Base-by-base conservation (phyloP, 2,113 vertebrate genomes). In the Prolemur simus region DNA sequence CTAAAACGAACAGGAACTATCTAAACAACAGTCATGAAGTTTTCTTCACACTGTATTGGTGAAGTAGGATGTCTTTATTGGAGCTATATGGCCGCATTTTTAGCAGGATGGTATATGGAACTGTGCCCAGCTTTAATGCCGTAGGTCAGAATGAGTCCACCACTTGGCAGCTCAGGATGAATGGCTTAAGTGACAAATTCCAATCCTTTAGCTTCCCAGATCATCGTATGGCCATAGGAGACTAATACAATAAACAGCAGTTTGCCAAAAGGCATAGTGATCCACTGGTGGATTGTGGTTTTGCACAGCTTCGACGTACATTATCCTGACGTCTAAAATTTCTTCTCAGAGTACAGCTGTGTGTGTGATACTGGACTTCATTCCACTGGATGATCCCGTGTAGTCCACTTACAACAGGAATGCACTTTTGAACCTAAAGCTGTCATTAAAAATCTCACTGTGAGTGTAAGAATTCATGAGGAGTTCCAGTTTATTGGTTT, bases 361-460 rank as follows among this genome's bases (percentile, higher is more conserved):
- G 84, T 94, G 73, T 52, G 84, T 42, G 58, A 95, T 69, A 58
- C 96, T 69, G 84, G 93, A 71, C 93, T 76, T 78, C 42, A 52
- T 78, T 47, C 85, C 86, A 18, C 68, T 29, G 81, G 77, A 56
- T 73, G 87, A 68, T 78, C 77, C 91, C 47, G 1, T 63, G 66
- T 27, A 85, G 71, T 84, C 83, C 71, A 56, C 45, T 95, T 93
- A 95, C 32, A 96, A 49, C 80, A 90, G 71, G 80, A 89, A 42
- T 97, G 94, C 76, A 97, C 96, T 97, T 96, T 96, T 97, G 97
- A 98, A 97, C 97, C 29, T 32, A 80, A 90, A 96, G 77, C 91
- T 97, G 87, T 96, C 94, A 88, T 92, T 73, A 58, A 64, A 91
- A 86, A 94, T 96, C 95, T 98, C 84, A 68, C 47, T 60, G 32